Evolutionary conservation across 2,113 vertebrate genomes (phyloP), one percentile per base, ranked within the genome.

Genomic region (Microtus montanus): DNA sequence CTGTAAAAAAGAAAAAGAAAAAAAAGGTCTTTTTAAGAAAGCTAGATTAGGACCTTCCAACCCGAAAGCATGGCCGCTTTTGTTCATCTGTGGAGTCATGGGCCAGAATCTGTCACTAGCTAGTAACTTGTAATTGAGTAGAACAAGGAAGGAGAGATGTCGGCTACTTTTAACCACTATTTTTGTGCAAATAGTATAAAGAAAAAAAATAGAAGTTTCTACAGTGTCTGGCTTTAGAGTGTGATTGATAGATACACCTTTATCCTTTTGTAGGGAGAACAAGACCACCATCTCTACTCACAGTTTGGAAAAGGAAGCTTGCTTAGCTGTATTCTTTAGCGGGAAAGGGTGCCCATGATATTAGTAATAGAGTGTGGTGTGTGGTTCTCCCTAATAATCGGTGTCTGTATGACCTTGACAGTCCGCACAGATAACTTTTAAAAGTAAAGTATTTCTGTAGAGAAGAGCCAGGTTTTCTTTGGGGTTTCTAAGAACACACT

Each of bases 401-500:
- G 12, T 74, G 93, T 41, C 64, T 84, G 5, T 68, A 44, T 33
- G 58, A 78, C n/a, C 44, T 33, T 80, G 19, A 58, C 7, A 63
- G 9, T 54, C 10, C 71, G 78, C 80, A 64, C 4, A n/a, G 58
- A 30, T 84, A 38, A 58, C 35, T 54, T 82, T 64, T 49, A 94
- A 54, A 95, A 93, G 64, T 85, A 64, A 89, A 38, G 9, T 90
- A 20, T 91, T 96, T 94, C 77, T 89, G 90, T 84, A 58, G 24
- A 71, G 47, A 87, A 78, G 44, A 10, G 61, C 91, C 84, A 88
- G 66, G 33, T 89, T 95, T 96, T 96, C 89, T 95, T 63, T 94
- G 74, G 92, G 91, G 90, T 96, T 97, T 96, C 54, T 96, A 97
- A 85, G 96, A 97, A 97, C 98, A 95, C 95, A 89, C 95, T 97